Evolutionary conservation across 2,797 vertebrate genomes (phyloP).

Genomic region (Lithobates pipiens): DNA sequence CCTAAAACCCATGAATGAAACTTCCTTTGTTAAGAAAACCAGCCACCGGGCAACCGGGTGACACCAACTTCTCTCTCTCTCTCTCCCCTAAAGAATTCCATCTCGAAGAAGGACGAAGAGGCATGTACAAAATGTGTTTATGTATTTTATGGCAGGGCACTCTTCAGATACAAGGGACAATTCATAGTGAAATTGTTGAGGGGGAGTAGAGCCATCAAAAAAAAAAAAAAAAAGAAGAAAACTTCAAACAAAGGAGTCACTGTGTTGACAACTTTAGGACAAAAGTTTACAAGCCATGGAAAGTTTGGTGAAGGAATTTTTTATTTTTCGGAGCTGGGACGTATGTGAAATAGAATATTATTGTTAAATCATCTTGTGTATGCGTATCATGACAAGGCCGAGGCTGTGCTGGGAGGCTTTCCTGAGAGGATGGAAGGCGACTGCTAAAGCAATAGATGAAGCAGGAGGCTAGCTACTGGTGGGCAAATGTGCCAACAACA

Average conservation of each 20-base stretch:
- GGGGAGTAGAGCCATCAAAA: conserved; percentile 51
- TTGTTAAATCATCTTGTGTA: conserved; percentile 25
- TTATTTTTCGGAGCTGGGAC: background rate
- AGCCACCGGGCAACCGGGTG: conserved; percentile 14
- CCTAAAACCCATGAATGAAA: conserved; percentile 34
- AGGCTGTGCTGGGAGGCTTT: background rate
- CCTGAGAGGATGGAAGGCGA: background rate
- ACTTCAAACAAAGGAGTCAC: conserved; percentile 38
- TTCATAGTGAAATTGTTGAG: conserved; percentile 48
- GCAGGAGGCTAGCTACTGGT: background rate
- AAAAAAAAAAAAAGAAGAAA: conserved; percentile 4
- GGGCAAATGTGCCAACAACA: background rate
- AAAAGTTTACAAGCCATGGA: conserved; percentile 56
- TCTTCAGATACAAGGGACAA: conserved; percentile 25
- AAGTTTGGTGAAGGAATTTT: conserved; percentile 29
- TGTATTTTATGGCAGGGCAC: conserved; percentile 18
- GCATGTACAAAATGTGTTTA: conserved; percentile 37
- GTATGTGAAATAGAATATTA: conserved; percentile 10
- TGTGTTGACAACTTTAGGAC: conserved; percentile 42
- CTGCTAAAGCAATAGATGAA: background rate
- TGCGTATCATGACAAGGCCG: conserved; percentile 9
- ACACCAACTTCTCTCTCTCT: conserved; percentile 33
- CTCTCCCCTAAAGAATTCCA: conserved; percentile 2
- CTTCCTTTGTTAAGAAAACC: conserved; percentile 38
- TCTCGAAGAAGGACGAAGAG: conserved; percentile 14